Percentiles rank a stretch among this genome's conserved stretches.
Evolutionary conservation across 2,888 invertebrate species (phyloP).

Genomic region (Drosophila antonietae): DNA sequence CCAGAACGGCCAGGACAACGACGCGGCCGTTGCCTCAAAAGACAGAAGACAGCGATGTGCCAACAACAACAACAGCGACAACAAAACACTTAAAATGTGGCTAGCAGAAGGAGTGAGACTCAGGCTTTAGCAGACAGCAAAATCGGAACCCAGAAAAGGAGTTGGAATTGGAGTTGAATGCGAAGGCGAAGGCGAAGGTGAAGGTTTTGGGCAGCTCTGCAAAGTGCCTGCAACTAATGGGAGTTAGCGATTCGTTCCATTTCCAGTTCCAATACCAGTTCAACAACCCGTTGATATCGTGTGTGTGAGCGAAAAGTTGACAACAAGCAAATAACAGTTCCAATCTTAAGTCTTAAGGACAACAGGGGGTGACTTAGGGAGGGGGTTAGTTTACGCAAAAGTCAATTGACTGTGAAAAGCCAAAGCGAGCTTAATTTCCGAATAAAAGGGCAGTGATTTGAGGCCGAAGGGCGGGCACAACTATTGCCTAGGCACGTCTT

Average conservation of each 20-base stretch:
- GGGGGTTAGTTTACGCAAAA: constrained; percentile 40
- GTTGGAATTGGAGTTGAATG: neutral
- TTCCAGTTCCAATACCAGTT: constrained; percentile 7
- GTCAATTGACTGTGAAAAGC: constrained; percentile 79
- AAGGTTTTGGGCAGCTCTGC: constrained; percentile 4
- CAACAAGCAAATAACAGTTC: constrained; percentile 62
- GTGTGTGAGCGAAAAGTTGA: constrained; percentile 52
- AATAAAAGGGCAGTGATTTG: constrained; percentile 73
- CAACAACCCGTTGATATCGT: constrained; percentile 28
- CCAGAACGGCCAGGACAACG: neutral
- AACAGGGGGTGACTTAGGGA: neutral
- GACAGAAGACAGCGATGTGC: constrained; percentile 59
- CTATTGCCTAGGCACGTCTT: constrained; percentile 64
- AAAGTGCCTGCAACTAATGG: constrained; percentile 69
- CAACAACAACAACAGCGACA: constrained; percentile 40
- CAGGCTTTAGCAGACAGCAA: constrained; percentile 14
- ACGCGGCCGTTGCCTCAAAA: constrained; percentile 26
- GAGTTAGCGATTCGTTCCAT: constrained; percentile 49
- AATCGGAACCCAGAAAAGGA: constrained; percentile 7
- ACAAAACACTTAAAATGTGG: constrained; percentile 44
- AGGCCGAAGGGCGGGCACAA: constrained; percentile 45
- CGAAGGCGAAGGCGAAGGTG: too few species aligned
- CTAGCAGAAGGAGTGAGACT: constrained; percentile 9
- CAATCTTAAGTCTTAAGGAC: constrained; percentile 1
- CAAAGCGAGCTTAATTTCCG: constrained; percentile 75